These are phyloP conservation scores for Hybognathus amarus DNA, from an alignment of 2,797 vertebrate genomes.

Conservation along the genomic window DNA sequence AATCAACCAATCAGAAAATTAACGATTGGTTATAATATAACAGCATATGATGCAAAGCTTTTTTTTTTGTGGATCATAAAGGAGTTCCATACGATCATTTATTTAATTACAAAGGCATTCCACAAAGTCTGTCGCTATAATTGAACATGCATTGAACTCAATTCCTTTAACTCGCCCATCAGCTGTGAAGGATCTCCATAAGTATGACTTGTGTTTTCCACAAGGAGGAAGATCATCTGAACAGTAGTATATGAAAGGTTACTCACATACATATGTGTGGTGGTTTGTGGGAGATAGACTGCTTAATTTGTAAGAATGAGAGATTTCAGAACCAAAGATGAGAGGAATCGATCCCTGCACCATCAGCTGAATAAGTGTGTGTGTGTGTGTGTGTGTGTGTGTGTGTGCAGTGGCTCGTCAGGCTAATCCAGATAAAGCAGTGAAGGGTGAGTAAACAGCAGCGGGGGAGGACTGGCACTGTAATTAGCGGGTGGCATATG, in stretches of 20 bases:
- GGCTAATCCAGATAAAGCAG: constrained; percentile 51
- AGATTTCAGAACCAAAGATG: constrained; percentile 5
- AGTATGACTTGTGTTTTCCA: too few species aligned
- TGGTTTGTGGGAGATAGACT: not conserved
- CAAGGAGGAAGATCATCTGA: too few species aligned
- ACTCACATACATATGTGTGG: not conserved
- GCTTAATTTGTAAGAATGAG: not conserved
- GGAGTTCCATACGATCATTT: too few species aligned
- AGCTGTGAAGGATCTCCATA: too few species aligned
- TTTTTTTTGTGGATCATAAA: too few species aligned
- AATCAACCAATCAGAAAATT: too few species aligned
- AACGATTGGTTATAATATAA: too few species aligned
- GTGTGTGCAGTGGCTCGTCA: constrained; percentile 27
- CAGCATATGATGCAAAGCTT: too few species aligned
- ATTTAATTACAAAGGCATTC: too few species aligned
- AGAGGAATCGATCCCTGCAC: constrained; percentile 29
- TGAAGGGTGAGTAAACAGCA: constrained; percentile 78
- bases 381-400: constrained; percentile 25
- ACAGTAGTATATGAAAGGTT: not conserved
- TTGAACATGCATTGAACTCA: too few species aligned
- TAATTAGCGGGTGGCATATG: constrained; percentile 88
- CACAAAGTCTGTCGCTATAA: too few species aligned
- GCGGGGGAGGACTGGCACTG: constrained; percentile 77
- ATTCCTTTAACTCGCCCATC: too few species aligned
- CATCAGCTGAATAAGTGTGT: not conserved